A percentile compares a stretch with the other conserved stretches of the same genome.
Conservation (phyloP, 2,888 invertebrate genomes). For the Mimumesa dahlbomi region DNA sequence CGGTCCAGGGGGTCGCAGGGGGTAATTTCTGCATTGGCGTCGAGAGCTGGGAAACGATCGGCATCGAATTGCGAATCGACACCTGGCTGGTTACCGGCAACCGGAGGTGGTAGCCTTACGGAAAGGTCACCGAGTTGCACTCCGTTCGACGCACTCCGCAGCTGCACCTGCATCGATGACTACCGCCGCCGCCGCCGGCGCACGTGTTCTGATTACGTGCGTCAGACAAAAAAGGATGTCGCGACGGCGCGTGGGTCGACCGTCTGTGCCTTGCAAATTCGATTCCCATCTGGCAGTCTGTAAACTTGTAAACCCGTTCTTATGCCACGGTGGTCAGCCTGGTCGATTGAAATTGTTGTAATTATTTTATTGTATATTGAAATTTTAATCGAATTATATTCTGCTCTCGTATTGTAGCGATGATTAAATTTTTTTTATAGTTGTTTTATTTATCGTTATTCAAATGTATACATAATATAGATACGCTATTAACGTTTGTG, state of each 20-base stretch:
- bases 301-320: slow-evolving; percentile 33
- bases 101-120: slow-evolving; percentile 31
- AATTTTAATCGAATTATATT: too few species aligned
- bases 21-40: slow-evolving; percentile 74
- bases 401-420: too few species aligned
- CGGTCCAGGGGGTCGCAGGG: slow-evolving; percentile 77
- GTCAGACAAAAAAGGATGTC: slow-evolving; percentile 50
- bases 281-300: slow-evolving; percentile 44
- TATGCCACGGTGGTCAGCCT: too few species aligned
- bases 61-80: slow-evolving; percentile 24
- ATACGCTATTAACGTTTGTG: too few species aligned
- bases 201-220: slow-evolving; percentile 61
- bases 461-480: too few species aligned
- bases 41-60: slow-evolving; percentile 54
- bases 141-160: slow-evolving; percentile 16
- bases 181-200: slow-evolving; percentile 29
- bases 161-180: slow-evolving; percentile 59
- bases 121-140: slow-evolving; percentile 37
- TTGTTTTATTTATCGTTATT: too few species aligned
- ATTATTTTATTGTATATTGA: too few species aligned
- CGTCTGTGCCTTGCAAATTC: slow-evolving; percentile 47
- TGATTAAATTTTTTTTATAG: too few species aligned
- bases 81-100: not conserved
- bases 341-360: too few species aligned
- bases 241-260: slow-evolving; percentile 43